Base-by-base conservation (phyloP, 2,797 vertebrate species). In the Siniperca scherzeri region DNA sequence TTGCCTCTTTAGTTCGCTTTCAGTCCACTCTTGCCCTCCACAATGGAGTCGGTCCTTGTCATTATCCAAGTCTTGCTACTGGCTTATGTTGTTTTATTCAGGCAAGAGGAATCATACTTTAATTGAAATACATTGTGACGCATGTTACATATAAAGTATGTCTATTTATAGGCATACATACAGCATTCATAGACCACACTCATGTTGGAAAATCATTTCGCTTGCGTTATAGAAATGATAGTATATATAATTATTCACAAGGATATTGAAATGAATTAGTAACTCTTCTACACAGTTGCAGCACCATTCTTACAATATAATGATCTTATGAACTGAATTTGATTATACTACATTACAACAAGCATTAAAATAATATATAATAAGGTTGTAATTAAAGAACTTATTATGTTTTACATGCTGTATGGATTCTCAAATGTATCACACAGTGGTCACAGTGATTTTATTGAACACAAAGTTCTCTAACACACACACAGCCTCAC, bases 1-100 rank as follows among this genome's bases (percentile, higher is more conserved):
- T 88, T 88, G 80, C 87, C 83, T 84, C 91, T 93, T 89, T 87
- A 85, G 86, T 89, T 89, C 61, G 1, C 81, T 76, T 74, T 78
- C 86, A 84, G 88, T 85, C 86, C 83, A 80, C 81, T 86, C 79
- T 56, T 48, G 81, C 82, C 84, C 88, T 81, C 70, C 69, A 90
- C 88, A 84, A 79, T 87, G 77, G 48, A 82, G 77, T 56, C 36
- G 16, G 57, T n/a, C 68, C 72, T 46, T n/a, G 71, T 65, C 76
- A 84, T 92, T 89, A 91, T 89, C 79, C 60, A 19, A 33, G 56
- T 36, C 77, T 82, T 70, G 80, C 81, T 86, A 53, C 72, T 44
- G 73, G 79, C 86, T 88, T 64, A 70, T 70, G 80, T 80, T 83
- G 79, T 82, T 86, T 90, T 53, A 85, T 77, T 89, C 84, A 81